Evolutionary conservation across 2,888 invertebrate genomes (phyloP).

Genomic region (Bruchidius siliquastri): DNA sequence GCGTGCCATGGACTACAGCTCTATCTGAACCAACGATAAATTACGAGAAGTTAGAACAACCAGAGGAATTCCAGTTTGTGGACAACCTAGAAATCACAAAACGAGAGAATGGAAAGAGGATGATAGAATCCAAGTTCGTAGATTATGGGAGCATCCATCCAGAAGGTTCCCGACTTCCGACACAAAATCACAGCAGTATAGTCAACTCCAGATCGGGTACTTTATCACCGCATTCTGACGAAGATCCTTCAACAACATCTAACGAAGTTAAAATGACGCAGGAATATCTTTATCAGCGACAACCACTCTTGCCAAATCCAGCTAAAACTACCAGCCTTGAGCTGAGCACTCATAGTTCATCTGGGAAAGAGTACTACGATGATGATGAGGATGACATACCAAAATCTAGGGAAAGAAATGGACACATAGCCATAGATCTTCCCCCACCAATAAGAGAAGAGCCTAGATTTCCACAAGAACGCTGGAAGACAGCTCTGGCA

Average conservation of each 20-base stretch:
- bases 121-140: constrained; percentile 57
- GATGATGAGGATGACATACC: constrained; percentile 48
- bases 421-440: constrained; percentile 59
- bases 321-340: constrained; percentile 45
- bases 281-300: constrained; percentile 53
- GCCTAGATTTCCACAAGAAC: constrained; percentile 75
- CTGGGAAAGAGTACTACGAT: constrained; percentile 47
- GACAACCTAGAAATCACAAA: neutral
- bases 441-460: constrained; percentile 69
- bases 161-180: constrained; percentile 39
- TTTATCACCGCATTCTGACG: constrained; percentile 41
- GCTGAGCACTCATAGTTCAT: constrained; percentile 47
- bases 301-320: constrained; percentile 52
- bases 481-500: constrained; percentile 72
- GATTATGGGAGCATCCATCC: constrained; percentile 61
- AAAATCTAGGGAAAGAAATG: constrained; percentile 41
- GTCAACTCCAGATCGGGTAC: constrained; percentile 37
- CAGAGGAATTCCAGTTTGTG: neutral
- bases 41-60: neutral
- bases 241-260: constrained; percentile 41
- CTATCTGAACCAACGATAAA: neutral
- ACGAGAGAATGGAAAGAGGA: constrained; percentile 1
- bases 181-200: constrained; percentile 20
- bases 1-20: neutral
- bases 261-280: constrained; percentile 41